A percentile compares a stretch with the other conserved stretches of the same genome.
These are phyloP conservation scores for Amphilophus citrinellus DNA, from an alignment of 2,113 vertebrate species.

Conservation along the genomic window DNA sequence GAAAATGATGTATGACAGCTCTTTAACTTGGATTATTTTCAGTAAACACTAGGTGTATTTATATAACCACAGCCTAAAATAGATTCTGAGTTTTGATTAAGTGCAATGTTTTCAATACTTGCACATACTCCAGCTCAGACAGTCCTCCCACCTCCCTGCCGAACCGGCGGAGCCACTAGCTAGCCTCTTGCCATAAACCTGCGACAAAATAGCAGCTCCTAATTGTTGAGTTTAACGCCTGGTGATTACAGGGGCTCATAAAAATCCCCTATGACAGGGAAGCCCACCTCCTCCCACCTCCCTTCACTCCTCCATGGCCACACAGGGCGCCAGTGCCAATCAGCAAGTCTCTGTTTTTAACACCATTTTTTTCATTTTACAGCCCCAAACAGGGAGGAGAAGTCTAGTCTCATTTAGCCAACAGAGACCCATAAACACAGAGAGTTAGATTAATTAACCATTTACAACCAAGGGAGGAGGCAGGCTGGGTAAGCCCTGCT, in stretches of 20 bases:
- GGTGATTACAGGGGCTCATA: constrained; percentile 80
- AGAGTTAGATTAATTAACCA: constrained; percentile 76
- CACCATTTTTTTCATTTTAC: constrained; percentile 70
- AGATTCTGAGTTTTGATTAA: not conserved
- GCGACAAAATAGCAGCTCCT: constrained; percentile 78
- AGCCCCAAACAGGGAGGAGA: constrained; percentile 63
- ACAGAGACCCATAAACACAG: constrained; percentile 64
- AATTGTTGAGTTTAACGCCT: constrained; percentile 86
- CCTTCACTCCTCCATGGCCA: constrained; percentile 69
- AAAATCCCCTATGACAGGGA: constrained; percentile 69
- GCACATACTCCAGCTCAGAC: not conserved
- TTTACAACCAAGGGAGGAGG: constrained; percentile 57
- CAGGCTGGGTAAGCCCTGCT: constrained; percentile 54
- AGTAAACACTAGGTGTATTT: not conserved
- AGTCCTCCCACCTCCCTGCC: not conserved
- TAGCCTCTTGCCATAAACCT: constrained; percentile 71
- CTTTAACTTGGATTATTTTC: not conserved
- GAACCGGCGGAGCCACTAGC: constrained; percentile 30
- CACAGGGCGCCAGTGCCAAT: constrained; percentile 76
- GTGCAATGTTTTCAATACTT: not conserved
- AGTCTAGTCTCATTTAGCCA: constrained; percentile 75
- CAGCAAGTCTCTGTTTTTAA: constrained; percentile 66
- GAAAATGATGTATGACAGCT: too few species aligned
- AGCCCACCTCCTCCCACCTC: constrained; percentile 6
- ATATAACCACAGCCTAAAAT: not conserved